Conservation (phyloP, 1,140 invertebrate genomes). For the Tribolium madens region DNA sequence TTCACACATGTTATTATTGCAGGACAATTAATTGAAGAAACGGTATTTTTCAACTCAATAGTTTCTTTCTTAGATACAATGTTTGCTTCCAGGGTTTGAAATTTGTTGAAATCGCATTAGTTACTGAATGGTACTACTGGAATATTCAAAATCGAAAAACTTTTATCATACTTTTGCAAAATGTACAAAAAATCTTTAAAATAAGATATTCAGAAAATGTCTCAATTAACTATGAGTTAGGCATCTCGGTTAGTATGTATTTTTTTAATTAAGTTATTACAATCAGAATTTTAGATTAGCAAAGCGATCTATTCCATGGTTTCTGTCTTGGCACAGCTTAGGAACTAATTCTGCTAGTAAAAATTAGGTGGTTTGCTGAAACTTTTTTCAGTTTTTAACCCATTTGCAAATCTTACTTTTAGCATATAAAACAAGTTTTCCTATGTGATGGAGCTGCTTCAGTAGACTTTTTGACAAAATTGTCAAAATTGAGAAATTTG, state of each 20-base stretch:
- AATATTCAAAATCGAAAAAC: not conserved
- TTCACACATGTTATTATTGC: not conserved
- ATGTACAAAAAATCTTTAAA: not conserved
- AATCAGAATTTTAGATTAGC: not conserved
- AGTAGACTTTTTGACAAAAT: too few relatives aligned
- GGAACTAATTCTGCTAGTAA: too few relatives aligned
- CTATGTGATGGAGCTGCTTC: too few relatives aligned
- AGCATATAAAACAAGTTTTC: too few relatives aligned
- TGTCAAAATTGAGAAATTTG: too few relatives aligned
- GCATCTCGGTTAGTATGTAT: not conserved
- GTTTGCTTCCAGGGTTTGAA: too few relatives aligned
- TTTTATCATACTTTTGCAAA: not conserved
- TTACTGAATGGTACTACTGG: not conserved
- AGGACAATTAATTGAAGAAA: not conserved
- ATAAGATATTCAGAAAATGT: not conserved
- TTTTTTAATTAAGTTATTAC: too few relatives aligned
- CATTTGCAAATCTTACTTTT: too few relatives aligned
- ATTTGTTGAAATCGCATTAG: not conserved
- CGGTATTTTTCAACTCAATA: not conserved
- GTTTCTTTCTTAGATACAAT: too few relatives aligned
- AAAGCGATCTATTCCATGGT: not conserved
- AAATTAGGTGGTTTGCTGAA: too few relatives aligned
- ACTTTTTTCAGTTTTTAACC: too few relatives aligned
- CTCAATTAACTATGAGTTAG: not conserved
- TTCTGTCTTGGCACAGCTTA: not conserved